Evolutionary conservation across 2,888 invertebrate genomes (phyloP).

Genomic region (Spilarctia lutea): DNA sequence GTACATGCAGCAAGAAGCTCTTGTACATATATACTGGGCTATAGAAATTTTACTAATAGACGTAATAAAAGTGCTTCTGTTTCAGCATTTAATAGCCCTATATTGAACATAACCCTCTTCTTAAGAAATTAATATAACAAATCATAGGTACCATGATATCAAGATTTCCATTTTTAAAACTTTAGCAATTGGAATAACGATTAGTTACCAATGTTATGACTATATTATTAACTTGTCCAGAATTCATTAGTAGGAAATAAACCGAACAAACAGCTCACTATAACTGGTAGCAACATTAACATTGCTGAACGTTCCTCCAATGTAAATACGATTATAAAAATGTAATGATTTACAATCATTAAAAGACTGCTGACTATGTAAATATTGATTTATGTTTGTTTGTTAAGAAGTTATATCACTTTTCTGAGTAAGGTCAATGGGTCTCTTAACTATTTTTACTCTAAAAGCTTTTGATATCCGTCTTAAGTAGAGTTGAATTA

Average conservation of each 20-base stretch:
- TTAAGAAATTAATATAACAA: too few relatives aligned
- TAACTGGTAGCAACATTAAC: conserved; percentile 26
- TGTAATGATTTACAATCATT: conserved; percentile 26
- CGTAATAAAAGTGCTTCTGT: not conserved
- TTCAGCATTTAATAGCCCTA: too few relatives aligned
- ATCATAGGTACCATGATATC: not conserved
- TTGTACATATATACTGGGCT: not conserved
- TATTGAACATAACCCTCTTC: too few relatives aligned
- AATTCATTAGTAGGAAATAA: conserved; percentile 17
- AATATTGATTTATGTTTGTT: conserved; percentile 3
- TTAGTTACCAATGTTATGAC: conserved; percentile 1
- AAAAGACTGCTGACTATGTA: not conserved
- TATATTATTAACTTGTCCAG: conserved; percentile 17
- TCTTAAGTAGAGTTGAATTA: too few relatives aligned
- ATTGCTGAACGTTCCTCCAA: conserved; percentile 31
- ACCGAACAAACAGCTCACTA: conserved; percentile 10
- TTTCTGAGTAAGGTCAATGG: not conserved
- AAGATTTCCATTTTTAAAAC: not conserved
- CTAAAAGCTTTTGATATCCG: too few relatives aligned
- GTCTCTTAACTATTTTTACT: not conserved
- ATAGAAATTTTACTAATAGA: not conserved
- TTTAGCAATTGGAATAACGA: not conserved
- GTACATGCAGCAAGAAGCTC: not conserved
- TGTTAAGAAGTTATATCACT: not conserved
- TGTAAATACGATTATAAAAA: conserved; percentile 28